Conservation (phyloP, 2,797 vertebrate species). For the Masticophis lateralis region DNA sequence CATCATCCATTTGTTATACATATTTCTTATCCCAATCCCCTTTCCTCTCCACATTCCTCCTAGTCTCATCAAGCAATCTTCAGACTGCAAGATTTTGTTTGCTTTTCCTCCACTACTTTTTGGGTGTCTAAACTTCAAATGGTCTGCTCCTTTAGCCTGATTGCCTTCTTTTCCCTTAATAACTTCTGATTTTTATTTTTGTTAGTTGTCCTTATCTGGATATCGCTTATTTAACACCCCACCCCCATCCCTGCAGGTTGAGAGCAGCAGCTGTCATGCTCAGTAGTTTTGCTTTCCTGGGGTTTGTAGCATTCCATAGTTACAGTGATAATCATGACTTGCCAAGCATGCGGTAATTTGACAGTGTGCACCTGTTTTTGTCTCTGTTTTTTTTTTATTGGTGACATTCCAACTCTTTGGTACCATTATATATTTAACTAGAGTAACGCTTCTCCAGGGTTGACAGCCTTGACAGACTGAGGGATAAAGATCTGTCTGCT, state of each 20-base stretch:
- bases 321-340: slow-evolving; percentile 62
- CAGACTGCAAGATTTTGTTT: not conserved
- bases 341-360: slow-evolving; percentile 58
- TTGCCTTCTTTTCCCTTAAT: slow-evolving; percentile 32
- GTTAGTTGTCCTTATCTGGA: slow-evolving; percentile 36
- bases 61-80: not conserved
- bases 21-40: not conserved
- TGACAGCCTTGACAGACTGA: slow-evolving; percentile 33
- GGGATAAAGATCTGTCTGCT: slow-evolving; percentile 20
- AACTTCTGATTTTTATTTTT: slow-evolving; percentile 39
- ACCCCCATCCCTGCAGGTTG: not conserved
- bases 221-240: not conserved
- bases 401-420: slow-evolving; percentile 38
- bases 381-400: slow-evolving; percentile 25
- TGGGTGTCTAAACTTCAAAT: not conserved
- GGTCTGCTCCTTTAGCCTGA: not conserved
- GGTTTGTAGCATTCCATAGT: slow-evolving; percentile 57
- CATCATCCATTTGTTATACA: not conserved
- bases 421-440: slow-evolving; percentile 33
- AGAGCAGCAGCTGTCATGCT: slow-evolving; percentile 52
- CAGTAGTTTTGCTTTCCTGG: slow-evolving; percentile 49
- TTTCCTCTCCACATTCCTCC: no score
- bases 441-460: slow-evolving; percentile 33
- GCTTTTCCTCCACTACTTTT: not conserved
- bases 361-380: slow-evolving; percentile 66